Base-by-base conservation (phyloP, 2,113 vertebrate genomes). In the Dasyurus viverrinus region DNA sequence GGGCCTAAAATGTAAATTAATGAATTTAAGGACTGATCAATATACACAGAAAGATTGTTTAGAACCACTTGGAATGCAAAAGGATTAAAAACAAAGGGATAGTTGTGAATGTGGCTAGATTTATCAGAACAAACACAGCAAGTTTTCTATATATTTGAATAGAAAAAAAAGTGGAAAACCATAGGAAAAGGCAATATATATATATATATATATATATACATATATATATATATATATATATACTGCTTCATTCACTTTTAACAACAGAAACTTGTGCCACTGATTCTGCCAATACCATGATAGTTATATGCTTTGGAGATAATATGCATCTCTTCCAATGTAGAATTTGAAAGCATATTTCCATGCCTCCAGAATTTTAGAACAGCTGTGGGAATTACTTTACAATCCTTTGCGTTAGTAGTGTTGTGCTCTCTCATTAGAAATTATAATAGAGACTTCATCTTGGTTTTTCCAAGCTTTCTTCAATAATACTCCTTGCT, bases 241-340 rank as follows among this genome's bases (percentile, higher is more conserved):
- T 94, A 89, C 60, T 92, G 60, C 26, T 91, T 54, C 30, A 55
- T 91, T 54, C 30, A 55, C 92, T 93, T 94, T 89, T 95, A 95
- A n/a, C 10, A 93, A 94, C 96, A 94, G 22, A 46, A 95, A 27
- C 84, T 76, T 94, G 10, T 96, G 60, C 36, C 55, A 93, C 89
- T 92, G 94, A 96, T 92, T 97, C 91, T 96, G 46, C 93, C 96
- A 96, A 90, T 94, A 93, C 95, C 53, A 48, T 95, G 52, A 47
- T 36, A 94, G 96, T 92, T 95, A 96, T 89, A 94, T 92, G 94
- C 53, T 60, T 94, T 84, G 90, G 91, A 57, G 25, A 91, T 68
- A 91, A 90, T 96, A 48, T 53, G 24, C 4, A 60, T 4, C 30
- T 3, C 26, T 94, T 96, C 90, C 90, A 94, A 53, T 90, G 52